Conservation (phyloP, 2,113 vertebrate genomes). For the Myrmecophaga tridactyla region DNA sequence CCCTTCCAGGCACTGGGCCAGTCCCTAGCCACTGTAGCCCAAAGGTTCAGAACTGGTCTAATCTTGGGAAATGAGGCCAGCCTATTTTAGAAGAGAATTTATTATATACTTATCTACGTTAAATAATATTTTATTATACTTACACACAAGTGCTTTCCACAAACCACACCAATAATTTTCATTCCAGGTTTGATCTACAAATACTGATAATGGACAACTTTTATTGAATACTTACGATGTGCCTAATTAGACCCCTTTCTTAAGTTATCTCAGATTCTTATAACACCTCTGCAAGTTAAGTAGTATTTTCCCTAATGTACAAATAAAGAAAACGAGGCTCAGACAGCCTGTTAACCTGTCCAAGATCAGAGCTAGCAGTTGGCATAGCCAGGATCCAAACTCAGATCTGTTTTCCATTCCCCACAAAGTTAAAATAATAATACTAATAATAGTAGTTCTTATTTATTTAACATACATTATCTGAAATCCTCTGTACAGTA, state of each 20-base stretch:
- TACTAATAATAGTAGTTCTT: neutral
- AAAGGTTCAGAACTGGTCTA: neutral
- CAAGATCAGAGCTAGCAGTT: neutral
- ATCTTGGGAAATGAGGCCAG: neutral
- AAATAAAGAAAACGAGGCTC: conserved; percentile 24
- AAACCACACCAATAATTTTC: conserved; percentile 26
- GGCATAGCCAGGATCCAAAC: neutral
- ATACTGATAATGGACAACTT: neutral
- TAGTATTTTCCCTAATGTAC: neutral
- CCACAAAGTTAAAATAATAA: neutral
- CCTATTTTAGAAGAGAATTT: conserved; percentile 24
- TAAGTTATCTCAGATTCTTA: conserved; percentile 42
- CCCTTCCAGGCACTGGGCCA: neutral
- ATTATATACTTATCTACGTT: too few relatives aligned
- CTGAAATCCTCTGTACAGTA: neutral
- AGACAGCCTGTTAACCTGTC: neutral
- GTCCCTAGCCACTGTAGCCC: neutral
- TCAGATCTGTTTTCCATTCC: neutral
- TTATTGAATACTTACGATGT: neutral
- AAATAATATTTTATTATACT: neutral
- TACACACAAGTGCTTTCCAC: neutral
- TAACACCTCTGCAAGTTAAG: neutral
- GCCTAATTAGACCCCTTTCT: conserved; percentile 7
- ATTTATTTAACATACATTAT: neutral
- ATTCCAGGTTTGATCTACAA: conserved; percentile 34